phyloP scores from a whole-genome alignment of 1,140 invertebrate genomes.

The Akabosia matsudoensis region DNA sequence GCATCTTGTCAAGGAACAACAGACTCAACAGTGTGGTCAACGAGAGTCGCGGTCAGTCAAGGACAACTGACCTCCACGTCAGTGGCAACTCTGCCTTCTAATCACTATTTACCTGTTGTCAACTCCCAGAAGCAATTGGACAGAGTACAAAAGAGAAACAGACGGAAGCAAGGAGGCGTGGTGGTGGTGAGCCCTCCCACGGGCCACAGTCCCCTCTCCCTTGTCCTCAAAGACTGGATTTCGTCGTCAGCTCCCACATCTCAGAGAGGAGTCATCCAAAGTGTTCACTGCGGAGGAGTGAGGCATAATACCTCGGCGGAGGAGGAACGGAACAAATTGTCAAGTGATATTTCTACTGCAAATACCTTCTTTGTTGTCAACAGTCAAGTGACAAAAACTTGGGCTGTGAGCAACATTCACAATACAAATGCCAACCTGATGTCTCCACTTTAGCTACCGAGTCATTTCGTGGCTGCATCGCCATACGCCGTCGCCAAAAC shows the following conservation, averaged over 20 bases:
- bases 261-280: neutral
- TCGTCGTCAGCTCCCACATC: neutral
- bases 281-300: neutral
- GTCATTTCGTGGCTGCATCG: neutral
- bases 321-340: neutral
- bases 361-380: neutral
- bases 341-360: neutral
- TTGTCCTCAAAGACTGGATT: neutral
- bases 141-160: neutral
- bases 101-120: neutral
- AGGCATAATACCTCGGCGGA: neutral
- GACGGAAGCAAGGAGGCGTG: neutral
- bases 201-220: constrained; percentile 14
- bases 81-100: neutral
- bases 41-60: neutral
- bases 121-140: neutral
- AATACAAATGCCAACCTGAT: neutral
- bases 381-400: neutral
- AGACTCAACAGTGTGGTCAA: neutral
- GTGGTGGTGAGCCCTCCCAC: constrained; percentile 2
- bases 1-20: neutral
- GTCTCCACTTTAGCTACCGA: constrained; percentile 7
- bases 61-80: neutral
- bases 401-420: constrained; percentile 2
- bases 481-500: neutral